Evolutionary conservation across 2,888 invertebrate species (phyloP), one percentile per base, ranked within the genome.

Genomic region (Griposia aprilina): DNA sequence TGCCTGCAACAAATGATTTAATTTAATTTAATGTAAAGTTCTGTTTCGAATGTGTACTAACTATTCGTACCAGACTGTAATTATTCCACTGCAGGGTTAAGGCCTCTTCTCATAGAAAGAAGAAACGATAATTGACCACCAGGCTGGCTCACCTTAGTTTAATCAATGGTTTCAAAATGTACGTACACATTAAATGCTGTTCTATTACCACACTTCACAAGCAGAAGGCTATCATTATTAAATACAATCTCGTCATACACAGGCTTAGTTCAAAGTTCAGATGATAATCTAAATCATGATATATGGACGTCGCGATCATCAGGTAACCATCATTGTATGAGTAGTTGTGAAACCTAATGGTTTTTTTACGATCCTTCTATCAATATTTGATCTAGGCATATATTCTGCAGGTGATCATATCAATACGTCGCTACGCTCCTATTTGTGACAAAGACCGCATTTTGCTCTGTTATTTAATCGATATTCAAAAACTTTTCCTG

Each of bases 211-310:
- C 69, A 74, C 60, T 26, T 26, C 36, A 52, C 36, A 30, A 3
- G 41, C 60, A 74, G 59, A 52, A 73, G 62, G 65, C 74, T 60
- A 74, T 81, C 75, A 72, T 50, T 80, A 76, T 71, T 77, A 50
- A 79, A 68, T 66, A 76, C 60, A 57, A 26, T 36, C 60, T 71
- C 63, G 65, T 73, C 75, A 70, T 73, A 78, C 76, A 73, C 70
- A 67, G 48, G 1, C 55, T 41, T 17, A 79, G 87, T 76, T 85
- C 78, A 86, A 80, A 86, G 88, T 81, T 86, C 87, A 88, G 85
- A 87, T 84, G 52, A 59, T 83, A 82, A 87, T 88, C 84, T 87
- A 48, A 75, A 85, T 81, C 69, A 65, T 78, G 76, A 84, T 76
- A 71, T 80, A 75, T 75, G 63, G 63, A 70, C 73, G 59, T 41